Percentiles rank a stretch among this genome's conserved stretches.
Conservation (phyloP, 1,140 invertebrate genomes). For the Megalopta genalis region DNA sequence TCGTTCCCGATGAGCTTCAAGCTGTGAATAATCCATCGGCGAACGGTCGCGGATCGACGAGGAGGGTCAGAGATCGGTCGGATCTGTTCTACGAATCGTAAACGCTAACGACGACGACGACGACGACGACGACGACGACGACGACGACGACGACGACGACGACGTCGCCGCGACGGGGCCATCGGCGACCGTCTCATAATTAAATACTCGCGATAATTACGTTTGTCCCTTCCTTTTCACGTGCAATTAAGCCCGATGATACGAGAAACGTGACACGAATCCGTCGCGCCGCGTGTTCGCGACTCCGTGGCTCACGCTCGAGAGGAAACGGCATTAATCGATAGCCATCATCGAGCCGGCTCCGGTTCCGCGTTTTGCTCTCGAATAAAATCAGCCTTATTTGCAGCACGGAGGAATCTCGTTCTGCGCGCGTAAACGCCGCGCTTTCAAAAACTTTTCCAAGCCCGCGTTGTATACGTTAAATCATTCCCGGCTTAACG, state of each 20-base stretch:
- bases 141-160: background rate
- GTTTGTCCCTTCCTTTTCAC: slow-evolving; percentile 3
- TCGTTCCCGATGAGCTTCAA: too few relatives aligned
- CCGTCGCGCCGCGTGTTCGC: background rate
- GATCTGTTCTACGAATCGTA: background rate
- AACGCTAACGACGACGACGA: background rate
- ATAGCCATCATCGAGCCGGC: background rate
- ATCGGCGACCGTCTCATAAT: background rate
- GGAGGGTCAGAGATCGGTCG: background rate
- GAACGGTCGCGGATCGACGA: too few relatives aligned
- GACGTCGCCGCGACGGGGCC: background rate
- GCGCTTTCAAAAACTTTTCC: too few relatives aligned
- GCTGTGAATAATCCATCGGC: too few relatives aligned
- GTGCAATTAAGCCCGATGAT: slow-evolving; percentile 18
- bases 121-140: background rate
- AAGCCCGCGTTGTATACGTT: too few relatives aligned
- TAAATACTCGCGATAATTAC: slow-evolving; percentile 2
- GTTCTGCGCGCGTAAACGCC: too few relatives aligned
- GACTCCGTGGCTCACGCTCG: background rate
- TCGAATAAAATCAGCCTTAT: too few relatives aligned
- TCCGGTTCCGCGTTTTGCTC: slow-evolving; percentile 6
- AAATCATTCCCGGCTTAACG: too few relatives aligned
- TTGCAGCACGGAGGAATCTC: too few relatives aligned
- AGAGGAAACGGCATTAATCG: slow-evolving; percentile 8
- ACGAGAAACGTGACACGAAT: slow-evolving; percentile 30